A percentile compares a stretch with the other conserved stretches of the same genome.
Conservation (phyloP, 2,888 invertebrate genomes). For the Oegoconia quadripuncta region DNA sequence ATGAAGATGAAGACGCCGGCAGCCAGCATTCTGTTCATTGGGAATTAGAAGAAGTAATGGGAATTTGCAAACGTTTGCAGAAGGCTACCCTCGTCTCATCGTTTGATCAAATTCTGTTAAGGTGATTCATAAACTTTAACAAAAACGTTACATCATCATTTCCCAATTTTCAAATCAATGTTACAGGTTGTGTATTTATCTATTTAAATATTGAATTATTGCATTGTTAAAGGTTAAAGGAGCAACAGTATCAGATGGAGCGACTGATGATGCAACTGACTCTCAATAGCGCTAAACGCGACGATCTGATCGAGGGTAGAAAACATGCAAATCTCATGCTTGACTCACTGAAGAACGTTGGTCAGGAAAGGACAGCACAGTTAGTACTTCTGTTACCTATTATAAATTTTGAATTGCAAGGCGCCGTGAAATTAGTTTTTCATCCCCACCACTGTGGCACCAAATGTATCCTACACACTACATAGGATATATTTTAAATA, state of each 20-base stretch:
- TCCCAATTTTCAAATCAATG: background rate
- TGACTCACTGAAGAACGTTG: constrained; percentile 69
- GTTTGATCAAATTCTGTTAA: constrained; percentile 56
- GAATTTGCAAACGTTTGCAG: constrained; percentile 63
- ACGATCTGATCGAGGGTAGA: constrained; percentile 67
- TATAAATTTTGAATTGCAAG: no score
- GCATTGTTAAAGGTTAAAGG: constrained; percentile 55
- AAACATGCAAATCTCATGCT: constrained; percentile 74
- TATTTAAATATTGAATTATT: background rate
- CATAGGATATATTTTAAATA: no score
- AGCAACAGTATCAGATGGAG: constrained; percentile 71
- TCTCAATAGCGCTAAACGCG: constrained; percentile 61
- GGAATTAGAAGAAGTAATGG: constrained; percentile 68
- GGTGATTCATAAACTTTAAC: constrained; percentile 31
- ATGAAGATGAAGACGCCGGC: constrained; percentile 54
- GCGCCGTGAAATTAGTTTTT: no score
- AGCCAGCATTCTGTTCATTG: constrained; percentile 66
- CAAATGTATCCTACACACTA: no score
- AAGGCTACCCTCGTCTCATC: constrained; percentile 61
- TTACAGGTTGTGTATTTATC: background rate
- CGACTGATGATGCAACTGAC: constrained; percentile 64
- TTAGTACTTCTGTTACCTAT: constrained; percentile 44
- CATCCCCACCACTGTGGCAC: no score
- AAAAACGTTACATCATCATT: background rate
- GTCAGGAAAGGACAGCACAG: constrained; percentile 58